Base-by-base conservation (phyloP, 2,888 invertebrate genomes). In the Drosophila fungiperda region DNA sequence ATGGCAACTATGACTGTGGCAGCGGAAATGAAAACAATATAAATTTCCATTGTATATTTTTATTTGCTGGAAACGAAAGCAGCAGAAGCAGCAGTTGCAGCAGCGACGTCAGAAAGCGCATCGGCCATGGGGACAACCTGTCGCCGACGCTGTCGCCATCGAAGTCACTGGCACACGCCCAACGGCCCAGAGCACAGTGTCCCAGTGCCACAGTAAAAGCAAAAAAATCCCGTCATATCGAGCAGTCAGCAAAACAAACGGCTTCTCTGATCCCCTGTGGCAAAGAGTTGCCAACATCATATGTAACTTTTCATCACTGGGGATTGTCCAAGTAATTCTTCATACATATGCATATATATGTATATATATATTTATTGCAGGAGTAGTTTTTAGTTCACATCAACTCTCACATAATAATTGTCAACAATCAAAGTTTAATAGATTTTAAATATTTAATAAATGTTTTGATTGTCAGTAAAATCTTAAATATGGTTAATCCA, bases 11-110 rank as follows among this genome's bases (percentile, higher is more conserved):
- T 67, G 59, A 52, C 58, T 66, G 60, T 60, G 75, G 74, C 76
- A 76, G 78, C 88, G 85, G 88, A 86, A 87, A 86, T 86, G 85
- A 87, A 86, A 86, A 86, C 85, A 87, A 86, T 86, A 86, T 86
- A 77, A 88, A 86, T 87, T 87, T 86, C 81, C 85, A 86, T 86
- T 86, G 88, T 85, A 76, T 81, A 74, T 78, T 85, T 84, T 85
- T 85, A 83, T 85, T 81, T 73, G 85, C 73, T 70, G 70, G 65
- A 70, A 79, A 59, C 74, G 62, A 45, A 45, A 54, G 52, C 50
- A 42, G n/a, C 42, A 26, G 64, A 29, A 40, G 38, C 33, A 33
- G 1, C 61, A 38, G 52, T 49, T 26, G 29, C 64, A 60, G 45
- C 63, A 67, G 54, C 67, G 61, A 57, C 67, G 52, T 69, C 53